Base-by-base conservation (phyloP, 2,888 invertebrate species). In the Thymelicus sylvestris region DNA sequence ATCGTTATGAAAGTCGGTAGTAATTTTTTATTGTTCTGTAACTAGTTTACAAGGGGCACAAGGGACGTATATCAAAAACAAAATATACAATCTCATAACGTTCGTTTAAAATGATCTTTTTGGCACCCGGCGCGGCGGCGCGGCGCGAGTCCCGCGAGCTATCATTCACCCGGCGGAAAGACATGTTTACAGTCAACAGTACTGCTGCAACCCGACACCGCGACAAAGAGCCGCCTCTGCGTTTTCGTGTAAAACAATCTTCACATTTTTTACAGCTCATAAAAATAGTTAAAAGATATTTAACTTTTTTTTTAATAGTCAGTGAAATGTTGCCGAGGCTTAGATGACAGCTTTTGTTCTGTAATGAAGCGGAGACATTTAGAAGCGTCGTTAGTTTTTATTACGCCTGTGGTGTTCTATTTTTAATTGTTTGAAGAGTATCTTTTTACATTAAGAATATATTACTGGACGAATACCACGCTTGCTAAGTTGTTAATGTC, bases 271-370 rank as follows among this genome's bases (percentile, higher is more conserved):
- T 92, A 92, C 83, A 85, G 87, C 87, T 81, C 88, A 91, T 93
- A 92, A 93, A 93, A 93, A 93, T 93, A 93, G 93, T 92, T 91
- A 83, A 93, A 92, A 93, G 92, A 89, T 88, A 89, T 88, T 89
- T 83, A 84, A 88, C 81, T 84, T 86, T 89, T 85, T 55, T 90
- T 91, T 90, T 90, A 90, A 92, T 91, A 92, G 92, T 92, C 92
- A 90, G 88, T 93, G 93, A 93, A 93, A 92, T 93, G 93, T 93
- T 90, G 87, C 93, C 89, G 92, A 91, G 89, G 89, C 89, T 89
- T 90, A 81, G 88, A 86, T 92, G 93, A 92, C 93, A 91, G 92
- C 93, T 93, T 93, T 93, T 93, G 92, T 92, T 92, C 90, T 90
- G 88, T 91, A 90, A 91, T 89, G 91, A 91, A 90, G 85, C 87